phyloP scores from a whole-genome alignment of 2,113 vertebrate genomes.

The Dipodomys spectabilis region DNA sequence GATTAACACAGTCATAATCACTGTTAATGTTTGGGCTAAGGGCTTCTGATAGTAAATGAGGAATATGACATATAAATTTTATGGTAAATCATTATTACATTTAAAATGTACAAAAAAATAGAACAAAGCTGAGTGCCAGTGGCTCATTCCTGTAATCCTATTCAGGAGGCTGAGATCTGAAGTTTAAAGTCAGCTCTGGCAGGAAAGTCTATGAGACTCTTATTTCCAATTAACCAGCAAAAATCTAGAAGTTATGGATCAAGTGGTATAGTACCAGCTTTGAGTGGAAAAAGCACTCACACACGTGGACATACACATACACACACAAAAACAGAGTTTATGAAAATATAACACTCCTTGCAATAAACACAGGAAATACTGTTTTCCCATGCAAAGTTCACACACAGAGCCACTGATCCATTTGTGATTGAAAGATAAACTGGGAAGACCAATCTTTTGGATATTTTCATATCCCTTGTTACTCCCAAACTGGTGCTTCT shows the following conservation, averaged over 20 bases:
- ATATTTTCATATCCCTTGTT: conserved; percentile 79
- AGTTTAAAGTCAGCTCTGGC: too few relatives aligned
- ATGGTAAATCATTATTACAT: conserved; percentile 1
- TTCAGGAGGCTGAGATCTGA: too few relatives aligned
- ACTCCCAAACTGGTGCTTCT: conserved; percentile 80
- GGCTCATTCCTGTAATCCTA: too few relatives aligned
- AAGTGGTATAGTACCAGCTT: too few relatives aligned
- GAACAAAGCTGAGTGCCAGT: too few relatives aligned
- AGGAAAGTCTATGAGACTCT: too few relatives aligned
- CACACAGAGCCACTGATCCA: background rate
- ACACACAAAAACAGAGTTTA: too few relatives aligned
- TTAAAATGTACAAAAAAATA: conserved; percentile 33
- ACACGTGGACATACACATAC: too few relatives aligned
- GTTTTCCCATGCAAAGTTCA: conserved; percentile 47
- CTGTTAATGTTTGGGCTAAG: conserved; percentile 40
- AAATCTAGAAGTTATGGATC: too few relatives aligned
- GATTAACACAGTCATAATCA: background rate
- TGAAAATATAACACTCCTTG: background rate
- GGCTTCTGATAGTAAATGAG: conserved; percentile 31
- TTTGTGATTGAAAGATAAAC: conserved; percentile 41
- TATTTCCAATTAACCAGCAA: too few relatives aligned
- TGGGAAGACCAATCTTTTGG: conserved; percentile 50
- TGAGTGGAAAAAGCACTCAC: too few relatives aligned
- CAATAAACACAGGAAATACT: conserved; percentile 32
- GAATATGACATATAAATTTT: conserved; percentile 41